Percentiles rank a stretch among this genome's conserved stretches.
Conservation (phyloP, 2,888 invertebrate genomes). For the Bembecia ichneumoniformis region DNA sequence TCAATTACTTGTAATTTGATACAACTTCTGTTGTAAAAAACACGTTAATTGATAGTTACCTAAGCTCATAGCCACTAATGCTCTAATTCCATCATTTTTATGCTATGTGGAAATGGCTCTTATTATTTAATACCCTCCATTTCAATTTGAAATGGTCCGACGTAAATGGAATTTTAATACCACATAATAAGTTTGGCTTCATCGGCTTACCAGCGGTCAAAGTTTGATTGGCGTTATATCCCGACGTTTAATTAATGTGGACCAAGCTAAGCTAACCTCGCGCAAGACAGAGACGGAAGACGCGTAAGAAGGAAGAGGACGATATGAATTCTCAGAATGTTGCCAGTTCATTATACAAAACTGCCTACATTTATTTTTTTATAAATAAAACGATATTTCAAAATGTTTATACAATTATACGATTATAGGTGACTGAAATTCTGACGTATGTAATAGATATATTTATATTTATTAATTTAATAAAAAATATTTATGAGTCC, state of each 20-base stretch:
- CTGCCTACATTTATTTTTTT: no score
- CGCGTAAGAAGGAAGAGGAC: slow-evolving; percentile 30
- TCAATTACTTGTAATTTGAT: slow-evolving; percentile 26
- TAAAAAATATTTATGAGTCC: no score
- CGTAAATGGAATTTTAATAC: slow-evolving; percentile 67
- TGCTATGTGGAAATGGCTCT: slow-evolving; percentile 24
- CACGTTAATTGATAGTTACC: neutral
- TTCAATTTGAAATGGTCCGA: slow-evolving; percentile 49
- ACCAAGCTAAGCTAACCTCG: slow-evolving; percentile 44
- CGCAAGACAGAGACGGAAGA: slow-evolving; percentile 34
- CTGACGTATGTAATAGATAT: no score
- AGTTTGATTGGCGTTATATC: slow-evolving; percentile 69
- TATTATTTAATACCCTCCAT: slow-evolving; percentile 33
- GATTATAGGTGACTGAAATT: no score
- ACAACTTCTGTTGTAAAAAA: neutral
- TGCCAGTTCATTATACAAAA: slow-evolving; percentile 41
- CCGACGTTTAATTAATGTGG: slow-evolving; percentile 65
- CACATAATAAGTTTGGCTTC: slow-evolving; percentile 65
- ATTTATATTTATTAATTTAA: no score
- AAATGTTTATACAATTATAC: no score
- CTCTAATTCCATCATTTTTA: neutral
- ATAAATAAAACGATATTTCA: no score
- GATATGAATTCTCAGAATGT: slow-evolving; percentile 37
- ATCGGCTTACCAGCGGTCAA: slow-evolving; percentile 65
- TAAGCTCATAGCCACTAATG: neutral